Percentiles rank a stretch among this genome's conserved stretches.
These are phyloP conservation scores for Drosophila melanocephala DNA, from an alignment of 2,888 invertebrate species.

Conservation along the genomic window DNA sequence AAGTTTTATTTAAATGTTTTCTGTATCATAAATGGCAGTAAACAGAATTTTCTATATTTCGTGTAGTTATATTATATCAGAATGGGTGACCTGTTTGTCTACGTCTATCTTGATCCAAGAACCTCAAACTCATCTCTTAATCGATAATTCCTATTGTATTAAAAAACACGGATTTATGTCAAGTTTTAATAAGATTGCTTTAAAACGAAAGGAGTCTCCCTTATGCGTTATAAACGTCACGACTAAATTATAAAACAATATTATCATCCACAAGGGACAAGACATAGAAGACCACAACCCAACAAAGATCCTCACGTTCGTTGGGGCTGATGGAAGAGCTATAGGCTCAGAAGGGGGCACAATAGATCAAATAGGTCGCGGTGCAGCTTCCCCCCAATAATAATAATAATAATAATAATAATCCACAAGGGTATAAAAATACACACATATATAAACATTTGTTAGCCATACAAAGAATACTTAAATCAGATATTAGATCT, in stretches of 20 bases:
- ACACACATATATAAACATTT: not conserved
- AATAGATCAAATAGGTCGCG: too few relatives aligned
- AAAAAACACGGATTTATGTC: accelerated
- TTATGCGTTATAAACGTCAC: not conserved
- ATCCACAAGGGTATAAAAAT: not conserved
- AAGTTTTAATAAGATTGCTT: not conserved
- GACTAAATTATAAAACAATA: not conserved
- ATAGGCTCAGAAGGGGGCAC: too few relatives aligned
- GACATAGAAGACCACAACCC: too few relatives aligned
- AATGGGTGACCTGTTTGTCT: not conserved
- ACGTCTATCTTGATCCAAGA: not conserved
- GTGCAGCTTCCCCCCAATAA: too few relatives aligned
- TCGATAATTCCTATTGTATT: not conserved
- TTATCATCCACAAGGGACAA: not conserved
- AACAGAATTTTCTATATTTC: not conserved
- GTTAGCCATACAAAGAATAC: not conserved
- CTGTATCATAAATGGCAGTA: not conserved
- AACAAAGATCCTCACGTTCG: too few relatives aligned
- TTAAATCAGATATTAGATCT: not conserved
- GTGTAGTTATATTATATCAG: not conserved
- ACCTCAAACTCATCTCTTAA: not conserved
- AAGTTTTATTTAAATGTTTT: not conserved
- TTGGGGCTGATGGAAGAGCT: too few relatives aligned
- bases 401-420: too few relatives aligned
- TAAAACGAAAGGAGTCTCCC: not conserved